Conservation (phyloP, 2,888 invertebrate species). For the Falcaria lacertinaria region DNA sequence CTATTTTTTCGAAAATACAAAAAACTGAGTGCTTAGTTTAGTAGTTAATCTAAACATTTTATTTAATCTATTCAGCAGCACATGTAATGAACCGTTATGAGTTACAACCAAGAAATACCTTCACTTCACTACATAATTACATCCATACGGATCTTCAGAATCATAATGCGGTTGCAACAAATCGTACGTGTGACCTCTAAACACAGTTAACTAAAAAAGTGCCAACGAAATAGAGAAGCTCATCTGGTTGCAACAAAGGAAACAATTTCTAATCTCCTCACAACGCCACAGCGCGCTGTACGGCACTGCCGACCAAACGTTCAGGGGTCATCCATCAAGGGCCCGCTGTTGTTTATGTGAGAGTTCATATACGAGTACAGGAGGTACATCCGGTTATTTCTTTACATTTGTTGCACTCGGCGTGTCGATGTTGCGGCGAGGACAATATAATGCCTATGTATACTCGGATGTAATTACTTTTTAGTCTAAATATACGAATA, state of each 20-base stretch:
- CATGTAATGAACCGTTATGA: no score
- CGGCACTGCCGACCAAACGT: conserved; percentile 21
- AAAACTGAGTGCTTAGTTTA: no score
- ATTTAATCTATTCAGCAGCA: no score
- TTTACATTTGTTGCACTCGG: conserved; percentile 11
- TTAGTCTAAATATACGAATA: no score
- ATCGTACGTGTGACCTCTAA: neutral
- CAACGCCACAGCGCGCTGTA: conserved; percentile 4
- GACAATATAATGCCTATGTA: no score
- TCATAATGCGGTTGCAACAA: neutral
- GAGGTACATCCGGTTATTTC: conserved; percentile 27
- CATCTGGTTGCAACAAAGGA: conserved; percentile 1
- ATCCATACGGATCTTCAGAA: neutral
- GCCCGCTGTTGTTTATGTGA: conserved; percentile 23
- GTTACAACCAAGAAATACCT: no score
- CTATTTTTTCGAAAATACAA: no score
- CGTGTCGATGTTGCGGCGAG: neutral
- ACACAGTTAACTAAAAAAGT: neutral
- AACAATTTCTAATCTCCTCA: neutral
- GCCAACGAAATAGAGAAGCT: neutral
- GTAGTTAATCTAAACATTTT: no score
- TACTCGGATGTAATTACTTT: no score
- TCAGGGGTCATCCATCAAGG: conserved; percentile 9
- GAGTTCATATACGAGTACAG: conserved; percentile 13
- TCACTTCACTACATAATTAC: neutral